phyloP scores from a whole-genome alignment of 2,113 vertebrate species.

The Onychostruthus taczanowskii region DNA sequence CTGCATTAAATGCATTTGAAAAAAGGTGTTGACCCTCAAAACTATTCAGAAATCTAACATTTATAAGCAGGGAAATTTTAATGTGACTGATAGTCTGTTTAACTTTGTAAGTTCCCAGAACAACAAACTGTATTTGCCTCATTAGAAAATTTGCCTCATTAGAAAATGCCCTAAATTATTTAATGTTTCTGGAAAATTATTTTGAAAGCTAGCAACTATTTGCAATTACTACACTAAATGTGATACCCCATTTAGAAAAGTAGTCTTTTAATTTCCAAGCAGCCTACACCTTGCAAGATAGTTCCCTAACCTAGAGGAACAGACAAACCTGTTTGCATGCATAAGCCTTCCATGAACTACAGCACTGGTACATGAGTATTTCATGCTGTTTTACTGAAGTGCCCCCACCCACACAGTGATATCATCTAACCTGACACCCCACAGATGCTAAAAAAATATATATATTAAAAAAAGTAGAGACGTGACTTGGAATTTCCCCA shows the following conservation, averaged over 20 bases:
- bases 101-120: background rate
- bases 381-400: slow-evolving; percentile 69
- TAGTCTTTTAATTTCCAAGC: background rate
- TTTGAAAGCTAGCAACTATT: background rate
- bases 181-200: background rate
- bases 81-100: background rate
- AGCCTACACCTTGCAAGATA: background rate
- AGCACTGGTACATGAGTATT: slow-evolving; percentile 29
- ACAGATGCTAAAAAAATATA: background rate
- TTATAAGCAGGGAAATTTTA: background rate
- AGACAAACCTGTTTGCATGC: slow-evolving; percentile 25
- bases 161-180: background rate
- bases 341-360: background rate
- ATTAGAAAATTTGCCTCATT: background rate
- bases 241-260: background rate
- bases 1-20: background rate
- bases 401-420: slow-evolving; percentile 77
- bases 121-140: background rate
- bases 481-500: slow-evolving; percentile 76
- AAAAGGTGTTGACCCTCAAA: background rate
- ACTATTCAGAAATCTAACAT: background rate
- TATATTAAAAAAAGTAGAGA: background rate
- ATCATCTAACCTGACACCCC: slow-evolving; percentile 51
- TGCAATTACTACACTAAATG: background rate
- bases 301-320: background rate